Evolutionary conservation across 2,888 invertebrate genomes (phyloP).

Genomic region (Plagodis dolabraria): DNA sequence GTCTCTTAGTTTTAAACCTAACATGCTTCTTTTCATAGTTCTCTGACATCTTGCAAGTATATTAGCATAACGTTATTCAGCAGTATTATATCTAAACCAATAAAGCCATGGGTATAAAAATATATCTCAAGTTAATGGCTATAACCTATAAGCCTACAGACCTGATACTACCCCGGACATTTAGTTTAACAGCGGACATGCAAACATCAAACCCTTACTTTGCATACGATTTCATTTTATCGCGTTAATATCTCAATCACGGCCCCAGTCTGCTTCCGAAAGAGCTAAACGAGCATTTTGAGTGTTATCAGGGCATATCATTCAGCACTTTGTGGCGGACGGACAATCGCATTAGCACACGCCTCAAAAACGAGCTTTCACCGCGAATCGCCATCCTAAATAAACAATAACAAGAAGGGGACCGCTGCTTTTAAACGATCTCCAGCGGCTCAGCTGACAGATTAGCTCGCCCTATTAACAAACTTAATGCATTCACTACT

Average conservation of each 20-base stretch:
- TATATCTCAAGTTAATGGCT: too few relatives aligned
- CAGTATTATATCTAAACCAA: too few relatives aligned
- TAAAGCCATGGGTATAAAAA: too few relatives aligned
- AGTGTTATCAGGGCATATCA: slow-evolving; percentile 59
- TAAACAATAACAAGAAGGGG: slow-evolving; percentile 80
- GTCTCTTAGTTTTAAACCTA: too few relatives aligned
- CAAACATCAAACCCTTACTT: slow-evolving; percentile 29
- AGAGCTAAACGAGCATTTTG: slow-evolving; percentile 46
- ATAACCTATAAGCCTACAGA: background rate
- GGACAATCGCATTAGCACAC: slow-evolving; percentile 79
- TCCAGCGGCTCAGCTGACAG: slow-evolving; percentile 81
- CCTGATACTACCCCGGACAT: slow-evolving; percentile 8
- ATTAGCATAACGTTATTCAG: too few relatives aligned
- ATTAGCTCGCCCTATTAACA: slow-evolving; percentile 75
- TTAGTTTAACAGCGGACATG: slow-evolving; percentile 11
- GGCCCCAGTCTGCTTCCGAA: slow-evolving; percentile 24
- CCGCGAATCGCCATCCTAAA: slow-evolving; percentile 81
- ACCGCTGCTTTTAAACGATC: slow-evolving; percentile 81
- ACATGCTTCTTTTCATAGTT: too few relatives aligned
- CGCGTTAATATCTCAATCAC: slow-evolving; percentile 54
- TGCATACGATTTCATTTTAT: slow-evolving; percentile 40
- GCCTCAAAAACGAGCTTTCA: slow-evolving; percentile 79
- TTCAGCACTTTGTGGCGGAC: slow-evolving; percentile 57
- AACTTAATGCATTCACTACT: slow-evolving; percentile 46
- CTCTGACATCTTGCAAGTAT: too few relatives aligned